A percentile compares a stretch with the other conserved stretches of the same genome.
Evolutionary conservation across 2,113 vertebrate genomes (phyloP).

Genomic region (Vombatus ursinus): DNA sequence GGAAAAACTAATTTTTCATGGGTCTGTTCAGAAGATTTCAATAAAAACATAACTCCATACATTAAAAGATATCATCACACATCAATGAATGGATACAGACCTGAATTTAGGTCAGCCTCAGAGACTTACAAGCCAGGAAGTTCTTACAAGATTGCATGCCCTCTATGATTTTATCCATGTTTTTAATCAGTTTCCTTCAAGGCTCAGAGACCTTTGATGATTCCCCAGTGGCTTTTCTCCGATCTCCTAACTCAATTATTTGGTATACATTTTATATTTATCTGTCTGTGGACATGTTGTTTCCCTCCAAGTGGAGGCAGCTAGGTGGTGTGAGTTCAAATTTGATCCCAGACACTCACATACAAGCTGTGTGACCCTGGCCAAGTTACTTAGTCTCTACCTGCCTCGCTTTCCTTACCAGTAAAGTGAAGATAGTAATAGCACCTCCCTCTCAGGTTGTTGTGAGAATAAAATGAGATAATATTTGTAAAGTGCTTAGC

Average conservation of each 20-base stretch:
- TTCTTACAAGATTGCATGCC: not conserved
- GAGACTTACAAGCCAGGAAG: not conserved
- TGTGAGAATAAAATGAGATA: not conserved
- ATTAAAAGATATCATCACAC: not conserved
- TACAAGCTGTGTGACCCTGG: not conserved
- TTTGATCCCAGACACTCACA: not conserved
- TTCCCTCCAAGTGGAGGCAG: not conserved
- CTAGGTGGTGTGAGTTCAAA: not conserved
- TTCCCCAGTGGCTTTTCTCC: not conserved
- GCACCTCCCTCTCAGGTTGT: not conserved
- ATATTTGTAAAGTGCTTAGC: not conserved
- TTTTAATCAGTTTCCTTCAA: not conserved
- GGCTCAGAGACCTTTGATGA: not conserved
- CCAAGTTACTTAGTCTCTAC: not conserved
- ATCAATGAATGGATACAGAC: not conserved
- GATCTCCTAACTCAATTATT: not conserved
- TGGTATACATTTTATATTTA: not conserved
- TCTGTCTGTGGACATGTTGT: not conserved
- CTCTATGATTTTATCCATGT: not conserved
- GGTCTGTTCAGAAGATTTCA: not conserved
- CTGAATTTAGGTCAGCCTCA: not conserved
- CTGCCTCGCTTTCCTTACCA: not conserved
- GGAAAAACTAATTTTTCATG: not conserved
- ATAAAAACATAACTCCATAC: not conserved
- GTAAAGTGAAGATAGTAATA: not conserved